Conservation (phyloP, 2,888 invertebrate genomes). For the Tenthredo scrophulariae region DNA sequence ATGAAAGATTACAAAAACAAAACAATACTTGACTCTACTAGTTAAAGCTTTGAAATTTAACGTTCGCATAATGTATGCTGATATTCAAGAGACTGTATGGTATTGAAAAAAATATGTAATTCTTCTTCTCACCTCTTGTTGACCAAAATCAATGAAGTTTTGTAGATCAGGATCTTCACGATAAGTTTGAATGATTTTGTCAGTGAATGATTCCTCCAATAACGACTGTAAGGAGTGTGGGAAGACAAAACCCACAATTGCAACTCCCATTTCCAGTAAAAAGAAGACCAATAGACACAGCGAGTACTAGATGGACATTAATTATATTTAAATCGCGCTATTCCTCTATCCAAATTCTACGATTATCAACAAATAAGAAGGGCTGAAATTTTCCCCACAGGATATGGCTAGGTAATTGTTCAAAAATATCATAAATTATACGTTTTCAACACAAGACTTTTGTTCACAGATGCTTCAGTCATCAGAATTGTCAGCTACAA, state of each 20-base stretch:
- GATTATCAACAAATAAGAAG: conserved; percentile 52
- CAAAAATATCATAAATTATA: background rate
- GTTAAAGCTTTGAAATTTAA: background rate
- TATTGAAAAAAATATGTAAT: background rate
- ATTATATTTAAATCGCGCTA: conserved; percentile 43
- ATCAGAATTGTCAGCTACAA: background rate
- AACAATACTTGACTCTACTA: background rate
- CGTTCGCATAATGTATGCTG: background rate
- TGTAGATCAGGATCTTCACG: conserved; percentile 95
- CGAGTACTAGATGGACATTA: conserved; percentile 87
- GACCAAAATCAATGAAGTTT: conserved; percentile 96
- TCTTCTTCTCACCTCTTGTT: conserved; percentile 86
- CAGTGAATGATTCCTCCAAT: conserved; percentile 92
- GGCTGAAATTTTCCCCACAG: background rate
- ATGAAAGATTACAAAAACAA: background rate
- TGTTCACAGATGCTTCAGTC: background rate
- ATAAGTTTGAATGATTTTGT: conserved; percentile 94
- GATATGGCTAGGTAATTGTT: background rate
- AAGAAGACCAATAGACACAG: conserved; percentile 93
- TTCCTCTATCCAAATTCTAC: background rate
- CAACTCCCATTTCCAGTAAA: conserved; percentile 94
- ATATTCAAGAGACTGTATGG: background rate
- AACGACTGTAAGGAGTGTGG: conserved; percentile 93
- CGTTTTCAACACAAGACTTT: background rate
- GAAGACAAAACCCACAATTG: conserved; percentile 95